A percentile compares a stretch with the other conserved stretches of the same genome.
Evolutionary conservation across 2,113 vertebrate species (phyloP).

Genomic region (Motacilla tschutschensis): DNA sequence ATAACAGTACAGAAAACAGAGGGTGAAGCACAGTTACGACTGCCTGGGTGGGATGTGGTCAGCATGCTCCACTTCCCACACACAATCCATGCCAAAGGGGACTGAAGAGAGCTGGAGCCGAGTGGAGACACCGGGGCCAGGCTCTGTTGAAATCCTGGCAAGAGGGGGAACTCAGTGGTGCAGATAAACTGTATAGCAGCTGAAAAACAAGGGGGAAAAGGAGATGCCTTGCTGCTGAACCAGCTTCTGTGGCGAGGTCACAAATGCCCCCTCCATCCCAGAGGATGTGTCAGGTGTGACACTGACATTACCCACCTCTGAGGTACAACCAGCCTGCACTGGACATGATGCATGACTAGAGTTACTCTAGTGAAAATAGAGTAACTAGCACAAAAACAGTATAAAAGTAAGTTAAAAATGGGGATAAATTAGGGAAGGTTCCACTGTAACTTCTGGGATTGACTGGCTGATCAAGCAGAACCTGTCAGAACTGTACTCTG

Average conservation of each 20-base stretch:
- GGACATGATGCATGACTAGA: not conserved
- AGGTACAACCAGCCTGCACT: not conserved
- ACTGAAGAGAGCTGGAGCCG: rapidly evolving
- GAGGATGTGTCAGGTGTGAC: too few relatives aligned
- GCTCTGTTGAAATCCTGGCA: not conserved
- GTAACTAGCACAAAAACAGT: not conserved
- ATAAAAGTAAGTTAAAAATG: not conserved
- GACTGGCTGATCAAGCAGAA: not conserved
- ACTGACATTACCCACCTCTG: not conserved
- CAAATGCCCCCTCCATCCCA: not conserved
- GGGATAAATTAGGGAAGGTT: not conserved
- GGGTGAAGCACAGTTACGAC: rapidly evolving
- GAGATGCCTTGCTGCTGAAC: not conserved
- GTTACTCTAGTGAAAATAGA: not conserved
- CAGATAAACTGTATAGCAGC: not conserved
- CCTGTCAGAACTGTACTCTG: not conserved
- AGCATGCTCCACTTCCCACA: not conserved
- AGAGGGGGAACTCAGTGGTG: too few relatives aligned
- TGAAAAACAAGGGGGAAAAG: not conserved
- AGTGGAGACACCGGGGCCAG: not conserved
- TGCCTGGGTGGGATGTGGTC: not conserved
- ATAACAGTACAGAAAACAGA: not conserved
- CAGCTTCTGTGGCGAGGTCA: rapidly evolving
- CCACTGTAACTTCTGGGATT: not conserved
- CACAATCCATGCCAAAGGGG: not conserved